Conservation (phyloP, 2,888 invertebrate genomes). For the Scaptomyza tumidula region DNA sequence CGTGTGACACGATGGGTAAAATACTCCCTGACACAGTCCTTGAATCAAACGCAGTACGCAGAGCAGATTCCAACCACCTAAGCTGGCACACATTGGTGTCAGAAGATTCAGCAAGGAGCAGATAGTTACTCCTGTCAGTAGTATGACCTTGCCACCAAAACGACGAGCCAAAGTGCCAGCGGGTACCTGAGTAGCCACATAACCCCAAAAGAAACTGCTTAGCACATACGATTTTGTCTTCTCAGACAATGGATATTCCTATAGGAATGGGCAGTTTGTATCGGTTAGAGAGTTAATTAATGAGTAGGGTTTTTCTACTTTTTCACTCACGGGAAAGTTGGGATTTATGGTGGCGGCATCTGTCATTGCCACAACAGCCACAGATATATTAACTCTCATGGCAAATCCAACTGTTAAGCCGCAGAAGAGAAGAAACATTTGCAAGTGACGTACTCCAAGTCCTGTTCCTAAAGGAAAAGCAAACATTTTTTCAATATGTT, state of each 20-base stretch:
- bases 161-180: conserved; percentile 89
- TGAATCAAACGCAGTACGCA: conserved; percentile 87
- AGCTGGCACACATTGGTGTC: conserved; percentile 88
- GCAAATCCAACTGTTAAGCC: conserved; percentile 87
- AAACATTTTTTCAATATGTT: not conserved
- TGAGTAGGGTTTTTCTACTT: not conserved
- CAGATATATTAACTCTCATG: conserved; percentile 89
- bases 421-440: conserved; percentile 87
- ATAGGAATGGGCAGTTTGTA: conserved; percentile 7
- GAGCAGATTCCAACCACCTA: conserved; percentile 87
- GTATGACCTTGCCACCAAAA: conserved; percentile 89
- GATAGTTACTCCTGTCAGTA: conserved; percentile 86
- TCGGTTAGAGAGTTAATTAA: not conserved
- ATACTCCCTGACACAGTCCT: conserved; percentile 89
- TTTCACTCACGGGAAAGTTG: conserved; percentile 74
- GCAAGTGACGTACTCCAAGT: conserved; percentile 87
- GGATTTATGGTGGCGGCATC: conserved; percentile 83
- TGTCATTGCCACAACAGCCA: conserved; percentile 91
- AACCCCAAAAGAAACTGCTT: conserved; percentile 90
- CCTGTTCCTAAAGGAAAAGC: conserved; percentile 42
- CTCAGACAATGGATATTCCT: conserved; percentile 87
- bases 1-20: conserved; percentile 89
- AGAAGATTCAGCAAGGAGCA: conserved; percentile 88
- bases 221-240: conserved; percentile 86
- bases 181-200: conserved; percentile 87